Evolutionary conservation across 2,113 vertebrate species (phyloP).

Genomic region (Solea senegalensis): DNA sequence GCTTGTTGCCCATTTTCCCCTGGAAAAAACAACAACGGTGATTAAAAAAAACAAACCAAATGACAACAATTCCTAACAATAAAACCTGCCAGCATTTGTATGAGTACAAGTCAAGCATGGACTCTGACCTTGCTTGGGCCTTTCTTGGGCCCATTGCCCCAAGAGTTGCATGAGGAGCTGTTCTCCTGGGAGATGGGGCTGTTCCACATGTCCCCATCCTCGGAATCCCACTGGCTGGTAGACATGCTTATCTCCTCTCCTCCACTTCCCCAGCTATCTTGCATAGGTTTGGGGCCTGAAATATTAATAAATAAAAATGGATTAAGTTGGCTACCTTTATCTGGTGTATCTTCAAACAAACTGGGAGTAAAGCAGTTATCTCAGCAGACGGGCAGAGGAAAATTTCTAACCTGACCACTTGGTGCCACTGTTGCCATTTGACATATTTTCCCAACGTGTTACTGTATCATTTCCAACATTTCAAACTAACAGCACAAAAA

Average conservation of each 20-base stretch:
- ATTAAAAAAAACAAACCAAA: no score
- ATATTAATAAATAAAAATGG: neutral
- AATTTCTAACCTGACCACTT: conserved; percentile 60
- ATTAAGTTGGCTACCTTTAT: neutral
- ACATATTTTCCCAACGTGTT: neutral
- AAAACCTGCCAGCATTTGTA: neutral
- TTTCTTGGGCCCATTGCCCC: conserved; percentile 92
- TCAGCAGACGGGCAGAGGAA: neutral
- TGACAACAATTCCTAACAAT: neutral
- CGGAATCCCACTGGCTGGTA: conserved; percentile 90
- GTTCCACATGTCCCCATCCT: conserved; percentile 96
- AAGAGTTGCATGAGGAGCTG: conserved; percentile 92
- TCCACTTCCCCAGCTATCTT: conserved; percentile 96
- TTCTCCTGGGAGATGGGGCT: conserved; percentile 93
- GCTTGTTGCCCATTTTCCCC: conserved; percentile 92
- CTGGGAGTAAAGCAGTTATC: neutral
- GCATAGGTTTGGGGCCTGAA: conserved; percentile 97
- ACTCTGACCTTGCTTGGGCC: conserved; percentile 88
- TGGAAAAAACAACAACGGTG: conserved; percentile 56
- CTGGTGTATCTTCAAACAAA: neutral
- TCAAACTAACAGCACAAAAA: conserved; percentile 44
- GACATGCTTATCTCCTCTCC: conserved; percentile 90
- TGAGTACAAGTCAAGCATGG: neutral
- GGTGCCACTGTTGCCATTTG: conserved; percentile 69
- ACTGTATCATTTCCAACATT: conserved; percentile 28